A percentile compares a stretch with the other conserved stretches of the same genome.
Evolutionary conservation across 2,113 vertebrate species (phyloP).

Genomic region (Microcebus ravelobensis): DNA sequence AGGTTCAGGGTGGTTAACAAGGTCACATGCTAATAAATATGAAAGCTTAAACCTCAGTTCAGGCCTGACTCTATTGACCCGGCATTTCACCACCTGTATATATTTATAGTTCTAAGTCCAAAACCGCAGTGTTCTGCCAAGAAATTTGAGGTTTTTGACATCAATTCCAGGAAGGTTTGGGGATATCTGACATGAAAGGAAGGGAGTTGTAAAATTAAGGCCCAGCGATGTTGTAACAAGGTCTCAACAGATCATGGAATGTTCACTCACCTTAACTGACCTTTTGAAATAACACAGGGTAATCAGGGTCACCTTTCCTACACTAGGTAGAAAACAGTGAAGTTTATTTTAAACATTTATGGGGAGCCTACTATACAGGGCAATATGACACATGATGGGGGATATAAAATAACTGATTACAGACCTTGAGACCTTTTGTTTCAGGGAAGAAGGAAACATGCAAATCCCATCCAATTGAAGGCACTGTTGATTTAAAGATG

Average conservation of each 20-base stretch:
- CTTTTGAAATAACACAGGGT: not conserved
- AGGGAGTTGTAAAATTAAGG: not conserved
- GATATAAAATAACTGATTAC: not conserved
- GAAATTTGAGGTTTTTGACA: not conserved
- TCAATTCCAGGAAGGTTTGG: not conserved
- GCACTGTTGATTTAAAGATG: not conserved
- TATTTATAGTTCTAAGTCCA: not conserved
- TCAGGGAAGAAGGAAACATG: not conserved
- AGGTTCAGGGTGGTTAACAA: not conserved
- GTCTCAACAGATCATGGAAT: not conserved
- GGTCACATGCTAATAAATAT: not conserved
- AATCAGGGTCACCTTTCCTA: not conserved
- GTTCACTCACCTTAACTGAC: not conserved
- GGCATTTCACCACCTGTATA: not conserved
- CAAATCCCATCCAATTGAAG: not conserved
- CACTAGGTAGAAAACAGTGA: not conserved
- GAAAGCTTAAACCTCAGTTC: not conserved
- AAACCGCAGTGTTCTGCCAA: not conserved
- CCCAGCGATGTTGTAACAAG: not conserved
- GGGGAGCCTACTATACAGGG: not conserved
- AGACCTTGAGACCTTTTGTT: not conserved
- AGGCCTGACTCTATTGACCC: not conserved
- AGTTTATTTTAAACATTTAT: not conserved
- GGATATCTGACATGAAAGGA: not conserved
- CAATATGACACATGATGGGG: not conserved